These are phyloP conservation scores for Neelides folsomi DNA, from an alignment of 2,888 invertebrate genomes.

Conservation along the genomic window DNA sequence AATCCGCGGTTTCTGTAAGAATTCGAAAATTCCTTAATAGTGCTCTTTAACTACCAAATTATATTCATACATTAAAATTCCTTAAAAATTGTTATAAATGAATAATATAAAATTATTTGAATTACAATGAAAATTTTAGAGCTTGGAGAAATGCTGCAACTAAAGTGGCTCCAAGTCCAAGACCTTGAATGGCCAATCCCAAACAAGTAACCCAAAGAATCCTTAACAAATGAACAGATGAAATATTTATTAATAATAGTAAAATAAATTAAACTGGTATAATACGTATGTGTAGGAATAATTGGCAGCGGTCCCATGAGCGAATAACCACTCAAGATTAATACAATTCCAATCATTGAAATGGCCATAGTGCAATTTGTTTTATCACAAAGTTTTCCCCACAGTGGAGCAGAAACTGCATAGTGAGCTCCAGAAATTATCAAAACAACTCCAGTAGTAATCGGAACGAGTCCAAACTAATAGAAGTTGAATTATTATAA, in stretches of 20 bases:
- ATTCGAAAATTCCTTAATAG: neutral
- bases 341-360: conserved; percentile 52
- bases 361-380: conserved; percentile 53
- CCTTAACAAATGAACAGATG: conserved; percentile 38
- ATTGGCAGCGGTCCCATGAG: conserved; percentile 71
- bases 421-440: conserved; percentile 71
- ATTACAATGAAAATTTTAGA: conserved; percentile 67
- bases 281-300: conserved; percentile 49
- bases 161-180: conserved; percentile 70
- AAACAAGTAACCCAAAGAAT: conserved; percentile 52
- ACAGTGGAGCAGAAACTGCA: conserved; percentile 61
- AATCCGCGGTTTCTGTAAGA: conserved; percentile 53
- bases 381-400: conserved; percentile 69
- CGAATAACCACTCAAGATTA: conserved; percentile 54
- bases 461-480: conserved; percentile 53
- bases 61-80: too few relatives aligned
- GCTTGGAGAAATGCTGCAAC: conserved; percentile 79
- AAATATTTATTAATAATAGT: too few relatives aligned
- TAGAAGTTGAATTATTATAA: too few relatives aligned
- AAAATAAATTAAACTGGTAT: too few relatives aligned
- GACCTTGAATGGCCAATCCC: conserved; percentile 62
- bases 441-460: conserved; percentile 63
- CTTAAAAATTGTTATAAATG: too few relatives aligned
- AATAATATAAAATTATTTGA: conserved; percentile 25
- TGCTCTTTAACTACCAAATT: too few relatives aligned